A percentile compares a stretch with the other conserved stretches of the same genome.
Conservation (phyloP, 2,113 vertebrate species). For the Sigmodon hispidus region DNA sequence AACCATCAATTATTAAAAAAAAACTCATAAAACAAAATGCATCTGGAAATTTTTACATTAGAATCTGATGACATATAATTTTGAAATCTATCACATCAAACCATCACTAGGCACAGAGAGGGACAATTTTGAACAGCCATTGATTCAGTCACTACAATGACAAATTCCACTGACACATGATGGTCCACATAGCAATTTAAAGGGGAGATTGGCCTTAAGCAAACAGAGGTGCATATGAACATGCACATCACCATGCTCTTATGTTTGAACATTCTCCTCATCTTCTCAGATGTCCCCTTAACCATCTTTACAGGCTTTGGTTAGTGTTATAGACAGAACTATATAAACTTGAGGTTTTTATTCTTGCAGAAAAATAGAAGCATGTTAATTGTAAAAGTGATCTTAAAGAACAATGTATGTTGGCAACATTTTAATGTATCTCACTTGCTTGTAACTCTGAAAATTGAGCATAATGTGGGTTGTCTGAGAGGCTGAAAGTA, state of each 20-base stretch:
- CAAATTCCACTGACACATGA: background rate
- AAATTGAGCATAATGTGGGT: background rate
- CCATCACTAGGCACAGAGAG: background rate
- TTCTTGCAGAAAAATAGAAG: background rate
- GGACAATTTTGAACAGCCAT: background rate
- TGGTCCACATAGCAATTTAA: background rate
- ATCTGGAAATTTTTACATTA: background rate
- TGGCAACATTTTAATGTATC: background rate
- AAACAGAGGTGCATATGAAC: background rate
- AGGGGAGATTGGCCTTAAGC: too few relatives aligned
- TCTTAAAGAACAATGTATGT: background rate
- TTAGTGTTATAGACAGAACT: too few relatives aligned
- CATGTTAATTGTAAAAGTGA: background rate
- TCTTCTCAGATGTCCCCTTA: background rate
- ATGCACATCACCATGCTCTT: background rate
- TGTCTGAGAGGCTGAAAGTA: too few relatives aligned
- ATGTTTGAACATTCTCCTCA: too few relatives aligned
- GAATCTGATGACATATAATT: background rate
- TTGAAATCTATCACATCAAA: background rate
- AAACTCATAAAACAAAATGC: too few relatives aligned
- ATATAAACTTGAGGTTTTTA: background rate
- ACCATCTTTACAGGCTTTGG: background rate
- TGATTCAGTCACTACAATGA: background rate
- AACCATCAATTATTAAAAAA: background rate
- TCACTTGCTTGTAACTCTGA: background rate